Conservation (phyloP, 2,888 invertebrate genomes). For the Torymus tubicola region DNA sequence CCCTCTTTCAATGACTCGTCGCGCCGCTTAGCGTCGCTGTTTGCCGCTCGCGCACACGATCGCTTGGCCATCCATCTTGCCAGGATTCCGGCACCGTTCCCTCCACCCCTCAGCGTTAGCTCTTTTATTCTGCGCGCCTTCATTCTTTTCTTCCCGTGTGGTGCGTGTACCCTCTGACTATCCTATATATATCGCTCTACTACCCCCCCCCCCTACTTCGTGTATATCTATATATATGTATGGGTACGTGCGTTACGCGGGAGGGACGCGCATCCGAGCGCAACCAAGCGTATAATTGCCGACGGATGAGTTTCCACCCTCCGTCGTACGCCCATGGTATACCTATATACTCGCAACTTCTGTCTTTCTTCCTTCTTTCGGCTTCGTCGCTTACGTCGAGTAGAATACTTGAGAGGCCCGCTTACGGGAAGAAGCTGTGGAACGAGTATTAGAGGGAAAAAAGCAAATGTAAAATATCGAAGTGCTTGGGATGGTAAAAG, state of each 20-base stretch:
- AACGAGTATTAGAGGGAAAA: not conserved
- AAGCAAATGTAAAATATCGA: not conserved
- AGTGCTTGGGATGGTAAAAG: too few species aligned
- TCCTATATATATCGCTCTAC: constrained; percentile 61
- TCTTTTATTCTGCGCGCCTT: constrained; percentile 60
- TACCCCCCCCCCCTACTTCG: constrained; percentile 61
- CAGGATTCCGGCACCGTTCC: constrained; percentile 7
- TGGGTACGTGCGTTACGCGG: constrained; percentile 66
- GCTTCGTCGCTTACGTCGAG: not conserved
- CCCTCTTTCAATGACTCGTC: constrained; percentile 75
- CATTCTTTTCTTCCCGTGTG: constrained; percentile 52
- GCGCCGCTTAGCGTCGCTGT: constrained; percentile 71
- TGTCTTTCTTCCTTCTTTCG: not conserved
- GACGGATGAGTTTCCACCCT: constrained; percentile 62
- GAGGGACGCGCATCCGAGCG: constrained; percentile 73
- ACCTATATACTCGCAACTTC: not conserved
- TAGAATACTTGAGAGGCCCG: not conserved
- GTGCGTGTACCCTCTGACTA: constrained; percentile 61
- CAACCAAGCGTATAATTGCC: constrained; percentile 75
- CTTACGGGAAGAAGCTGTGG: not conserved
- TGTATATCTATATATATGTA: constrained; percentile 64
- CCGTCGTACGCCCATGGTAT: not conserved
- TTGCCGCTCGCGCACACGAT: constrained; percentile 62
- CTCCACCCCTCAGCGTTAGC: constrained; percentile 43
- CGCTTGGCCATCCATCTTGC: constrained; percentile 71